Evolutionary conservation across 1,140 invertebrate species (phyloP).

Genomic region (Macrostomum lignano): DNA sequence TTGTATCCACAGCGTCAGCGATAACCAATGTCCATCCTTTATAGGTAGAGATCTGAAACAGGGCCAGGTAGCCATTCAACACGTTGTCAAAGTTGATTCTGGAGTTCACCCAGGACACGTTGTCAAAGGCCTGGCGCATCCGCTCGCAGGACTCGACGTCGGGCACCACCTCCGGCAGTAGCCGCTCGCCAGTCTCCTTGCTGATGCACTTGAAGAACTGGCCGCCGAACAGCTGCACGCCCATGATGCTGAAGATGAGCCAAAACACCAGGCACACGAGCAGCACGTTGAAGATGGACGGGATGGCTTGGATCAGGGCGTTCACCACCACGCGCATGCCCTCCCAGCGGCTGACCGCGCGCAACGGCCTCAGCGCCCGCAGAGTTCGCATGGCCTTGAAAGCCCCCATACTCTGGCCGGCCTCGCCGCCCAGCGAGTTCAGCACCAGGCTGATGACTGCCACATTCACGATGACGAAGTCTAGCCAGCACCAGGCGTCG

Average conservation of each 20-base stretch:
- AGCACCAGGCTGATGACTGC: constrained; percentile 1
- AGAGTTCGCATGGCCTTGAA: constrained; percentile 52
- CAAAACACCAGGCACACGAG: constrained; percentile 62
- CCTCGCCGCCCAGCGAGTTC: neutral
- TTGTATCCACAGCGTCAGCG: constrained; percentile 72
- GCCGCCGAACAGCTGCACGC: constrained; percentile 55
- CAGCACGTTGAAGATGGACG: constrained; percentile 68
- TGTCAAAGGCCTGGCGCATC: neutral
- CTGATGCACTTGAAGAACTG: constrained; percentile 57
- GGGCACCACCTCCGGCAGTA: neutral
- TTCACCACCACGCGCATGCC: constrained; percentile 73
- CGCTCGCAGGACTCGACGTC: neutral
- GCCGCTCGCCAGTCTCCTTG: constrained; percentile 37
- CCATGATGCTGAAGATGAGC: too few relatives aligned
- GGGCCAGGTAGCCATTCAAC: constrained; percentile 71
- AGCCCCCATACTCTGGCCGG: constrained; percentile 40
- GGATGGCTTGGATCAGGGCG: constrained; percentile 59
- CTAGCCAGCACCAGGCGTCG: constrained; percentile 84
- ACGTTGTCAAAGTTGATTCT: constrained; percentile 95
- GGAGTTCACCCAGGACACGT: constrained; percentile 56
- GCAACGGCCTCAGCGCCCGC: constrained; percentile 43
- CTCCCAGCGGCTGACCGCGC: too few relatives aligned
- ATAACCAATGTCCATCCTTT: constrained; percentile 64
- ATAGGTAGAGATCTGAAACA: constrained; percentile 94
- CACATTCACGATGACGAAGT: constrained; percentile 90